A percentile compares a stretch with the other conserved stretches of the same genome.
These are phyloP conservation scores for Sparus aurata DNA, from an alignment of 2,797 vertebrate genomes.

Conservation along the genomic window DNA sequence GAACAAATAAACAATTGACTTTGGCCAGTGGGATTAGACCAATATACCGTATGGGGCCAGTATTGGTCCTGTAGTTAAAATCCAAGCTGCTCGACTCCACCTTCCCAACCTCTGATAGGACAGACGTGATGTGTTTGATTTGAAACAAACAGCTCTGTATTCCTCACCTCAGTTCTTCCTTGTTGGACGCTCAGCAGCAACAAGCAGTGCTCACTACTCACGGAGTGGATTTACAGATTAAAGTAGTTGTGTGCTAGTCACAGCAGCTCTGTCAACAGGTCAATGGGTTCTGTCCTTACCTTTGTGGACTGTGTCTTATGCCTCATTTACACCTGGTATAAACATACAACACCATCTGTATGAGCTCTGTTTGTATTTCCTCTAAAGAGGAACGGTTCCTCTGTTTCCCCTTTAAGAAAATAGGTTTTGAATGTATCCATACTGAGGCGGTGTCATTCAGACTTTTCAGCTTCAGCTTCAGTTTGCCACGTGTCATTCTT, in stretches of 20 bases:
- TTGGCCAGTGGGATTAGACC: not conserved
- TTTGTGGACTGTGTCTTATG: not conserved
- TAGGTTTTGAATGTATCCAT: not conserved
- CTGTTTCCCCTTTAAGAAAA: no score
- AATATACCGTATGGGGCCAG: not conserved
- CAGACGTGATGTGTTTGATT: conserved; percentile 3
- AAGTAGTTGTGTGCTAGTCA: not conserved
- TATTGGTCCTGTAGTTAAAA: not conserved
- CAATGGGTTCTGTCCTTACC: not conserved
- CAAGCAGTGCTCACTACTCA: no score
- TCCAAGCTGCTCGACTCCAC: not conserved
- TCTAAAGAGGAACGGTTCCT: no score
- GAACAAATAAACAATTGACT: not conserved
- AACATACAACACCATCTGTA: not conserved
- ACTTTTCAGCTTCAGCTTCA: not conserved
- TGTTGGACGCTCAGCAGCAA: not conserved
- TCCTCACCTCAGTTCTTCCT: not conserved
- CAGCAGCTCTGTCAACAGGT: not conserved
- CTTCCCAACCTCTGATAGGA: not conserved
- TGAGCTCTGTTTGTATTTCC: no score
- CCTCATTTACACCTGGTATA: not conserved
- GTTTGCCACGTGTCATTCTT: not conserved
- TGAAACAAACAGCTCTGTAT: conserved; percentile 1
- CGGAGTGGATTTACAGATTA: not conserved
- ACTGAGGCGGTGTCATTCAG: not conserved